Evolutionary conservation across 2,113 vertebrate genomes (phyloP).

Genomic region (Amazona guildingii): DNA sequence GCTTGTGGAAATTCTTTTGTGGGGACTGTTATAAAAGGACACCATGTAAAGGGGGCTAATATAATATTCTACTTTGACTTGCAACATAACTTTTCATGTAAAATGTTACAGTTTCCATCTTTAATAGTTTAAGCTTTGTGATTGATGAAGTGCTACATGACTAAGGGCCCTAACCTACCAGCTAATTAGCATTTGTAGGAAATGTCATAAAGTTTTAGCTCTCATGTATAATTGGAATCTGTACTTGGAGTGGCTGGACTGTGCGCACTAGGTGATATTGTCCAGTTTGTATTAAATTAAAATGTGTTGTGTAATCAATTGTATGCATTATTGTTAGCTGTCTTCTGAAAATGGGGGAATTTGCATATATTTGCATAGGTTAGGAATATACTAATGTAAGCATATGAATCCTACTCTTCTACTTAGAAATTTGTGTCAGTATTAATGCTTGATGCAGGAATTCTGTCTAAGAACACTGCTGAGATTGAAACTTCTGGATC

Average conservation of each 20-base stretch:
- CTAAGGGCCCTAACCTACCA: constrained; percentile 41
- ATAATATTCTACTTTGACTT: constrained; percentile 29
- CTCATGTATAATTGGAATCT: constrained; percentile 40
- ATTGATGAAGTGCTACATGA: constrained; percentile 65
- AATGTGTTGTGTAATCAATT: neutral
- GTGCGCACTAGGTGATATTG: neutral
- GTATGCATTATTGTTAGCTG: neutral
- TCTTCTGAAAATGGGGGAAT: neutral
- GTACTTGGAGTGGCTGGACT: neutral
- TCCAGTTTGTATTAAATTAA: neutral
- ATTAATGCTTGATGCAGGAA: neutral
- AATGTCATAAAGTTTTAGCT: constrained; percentile 53
- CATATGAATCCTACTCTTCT: neutral
- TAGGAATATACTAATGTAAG: neutral
- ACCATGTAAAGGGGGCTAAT: neutral
- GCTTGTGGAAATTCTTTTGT: constrained; percentile 37
- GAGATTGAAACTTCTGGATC: neutral
- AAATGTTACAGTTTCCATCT: constrained; percentile 60
- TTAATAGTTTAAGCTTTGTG: constrained; percentile 58
- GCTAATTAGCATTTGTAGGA: constrained; percentile 63
- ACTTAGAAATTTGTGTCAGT: neutral
- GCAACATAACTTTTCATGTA: constrained; percentile 39
- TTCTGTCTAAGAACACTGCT: neutral
- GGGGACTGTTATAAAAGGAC: neutral
- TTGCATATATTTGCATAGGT: neutral